phyloP scores from a whole-genome alignment of 2,888 invertebrate genomes.

The Epicampocera succincta region DNA sequence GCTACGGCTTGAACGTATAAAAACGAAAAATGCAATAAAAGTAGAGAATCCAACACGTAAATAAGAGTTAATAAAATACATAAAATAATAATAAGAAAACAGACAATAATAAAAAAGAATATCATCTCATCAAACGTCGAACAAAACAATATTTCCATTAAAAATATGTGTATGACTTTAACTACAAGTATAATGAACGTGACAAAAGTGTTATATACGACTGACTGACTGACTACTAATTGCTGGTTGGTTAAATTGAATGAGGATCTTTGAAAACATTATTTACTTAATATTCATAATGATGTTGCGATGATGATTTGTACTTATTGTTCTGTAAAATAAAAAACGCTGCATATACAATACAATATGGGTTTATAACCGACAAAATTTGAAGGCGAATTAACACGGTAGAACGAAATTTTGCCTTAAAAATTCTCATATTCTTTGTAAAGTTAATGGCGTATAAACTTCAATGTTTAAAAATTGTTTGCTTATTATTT shows the following conservation, averaged over 20 bases:
- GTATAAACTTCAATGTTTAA: too few relatives aligned
- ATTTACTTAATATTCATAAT: slow-evolving; percentile 18
- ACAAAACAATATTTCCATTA: slow-evolving; percentile 13
- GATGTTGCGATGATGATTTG: slow-evolving; percentile 16
- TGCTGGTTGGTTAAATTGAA: slow-evolving; percentile 10
- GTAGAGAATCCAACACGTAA: slow-evolving; percentile 18
- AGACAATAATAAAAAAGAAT: slow-evolving; percentile 4
- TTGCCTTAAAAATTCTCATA: too few relatives aligned
- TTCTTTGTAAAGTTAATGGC: too few relatives aligned
- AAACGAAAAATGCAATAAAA: background rate
- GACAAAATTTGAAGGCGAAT: slow-evolving; percentile 4
- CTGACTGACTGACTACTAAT: background rate
- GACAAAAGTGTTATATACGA: too few relatives aligned
- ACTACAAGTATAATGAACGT: too few relatives aligned
- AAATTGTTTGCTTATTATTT: too few relatives aligned
- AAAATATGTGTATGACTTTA: slow-evolving; percentile 34
- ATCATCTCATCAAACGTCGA: slow-evolving; percentile 25
- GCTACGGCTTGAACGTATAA: slow-evolving; percentile 25
- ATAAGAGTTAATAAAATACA: slow-evolving; percentile 16
- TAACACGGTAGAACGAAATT: background rate
- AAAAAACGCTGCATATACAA: background rate
- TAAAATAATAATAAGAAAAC: slow-evolving; percentile 9
- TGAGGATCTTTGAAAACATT: background rate
- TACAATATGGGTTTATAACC: slow-evolving; percentile 13
- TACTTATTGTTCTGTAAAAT: slow-evolving; percentile 45